phyloP scores from a whole-genome alignment of 2,888 invertebrate genomes.

The Fragum fragum region DNA sequence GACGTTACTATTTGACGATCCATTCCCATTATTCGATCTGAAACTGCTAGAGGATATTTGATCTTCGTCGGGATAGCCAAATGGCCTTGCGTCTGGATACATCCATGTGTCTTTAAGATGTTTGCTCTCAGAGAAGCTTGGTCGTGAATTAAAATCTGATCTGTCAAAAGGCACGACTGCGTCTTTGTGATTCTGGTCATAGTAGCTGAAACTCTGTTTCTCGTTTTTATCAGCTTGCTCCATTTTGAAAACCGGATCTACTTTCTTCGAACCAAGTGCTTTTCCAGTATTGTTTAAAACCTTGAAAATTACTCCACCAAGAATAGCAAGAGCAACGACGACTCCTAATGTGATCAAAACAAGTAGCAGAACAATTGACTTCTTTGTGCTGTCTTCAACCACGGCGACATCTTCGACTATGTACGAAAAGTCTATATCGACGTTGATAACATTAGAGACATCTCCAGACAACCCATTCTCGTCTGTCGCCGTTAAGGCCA shows the following conservation, averaged over 20 bases:
- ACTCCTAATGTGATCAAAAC: not conserved
- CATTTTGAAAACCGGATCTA: slow-evolving; percentile 4
- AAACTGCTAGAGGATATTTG: not conserved
- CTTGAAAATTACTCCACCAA: not conserved
- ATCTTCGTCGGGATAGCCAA: not conserved
- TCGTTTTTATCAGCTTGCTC: not conserved
- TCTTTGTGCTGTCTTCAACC: not conserved
- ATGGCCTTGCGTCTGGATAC: not conserved
- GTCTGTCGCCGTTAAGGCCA: slow-evolving; percentile 11
- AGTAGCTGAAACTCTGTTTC: not conserved
- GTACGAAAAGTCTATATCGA: slow-evolving; percentile 20
- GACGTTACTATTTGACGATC: not conserved
- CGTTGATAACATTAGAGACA: slow-evolving; percentile 17
- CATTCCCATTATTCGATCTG: not conserved
- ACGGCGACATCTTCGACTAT: not conserved
- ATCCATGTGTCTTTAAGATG: not conserved
- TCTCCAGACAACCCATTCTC: slow-evolving; percentile 9
- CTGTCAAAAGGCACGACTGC: not conserved
- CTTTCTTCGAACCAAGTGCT: not conserved
- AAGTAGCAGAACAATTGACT: slow-evolving; percentile 15
- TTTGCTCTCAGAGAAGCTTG: not conserved
- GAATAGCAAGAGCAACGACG: not conserved
- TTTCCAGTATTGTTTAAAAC: not conserved
- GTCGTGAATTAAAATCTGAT: slow-evolving; percentile 8
- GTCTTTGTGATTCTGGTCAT: not conserved